Base-by-base conservation (phyloP, 2,888 invertebrate genomes). In the Lasioglossum calceatum region DNA sequence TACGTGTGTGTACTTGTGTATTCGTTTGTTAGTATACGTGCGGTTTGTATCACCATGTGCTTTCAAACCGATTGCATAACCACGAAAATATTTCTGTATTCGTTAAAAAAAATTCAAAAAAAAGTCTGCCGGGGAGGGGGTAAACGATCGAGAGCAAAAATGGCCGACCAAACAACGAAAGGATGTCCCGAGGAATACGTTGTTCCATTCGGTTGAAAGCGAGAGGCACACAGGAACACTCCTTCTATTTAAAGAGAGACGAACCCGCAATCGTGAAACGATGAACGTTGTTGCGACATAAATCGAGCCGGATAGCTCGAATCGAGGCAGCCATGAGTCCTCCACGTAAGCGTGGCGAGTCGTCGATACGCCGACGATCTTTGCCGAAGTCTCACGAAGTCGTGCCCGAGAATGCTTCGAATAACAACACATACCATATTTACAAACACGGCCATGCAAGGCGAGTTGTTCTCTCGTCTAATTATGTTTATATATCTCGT, bases 401-500 rank as follows among this genome's bases (percentile, higher is more conserved):
- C 67, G 77, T 75, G 67, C 70, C 84, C 71, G 84, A 77, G 81
- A 84, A 85, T 81, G 85, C 84, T 77, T 81, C 83, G 84, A 84
- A 85, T 82, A 92, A 91, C 92, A 92, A 84, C 91, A 77, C 86
- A 88, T 87, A 86, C 85, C 85, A 88, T 94, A 95, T 94, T 95
- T 95, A 95, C 94, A 94, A 94, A 95, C 94, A 95, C 92, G 89
- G 89, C 93, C 94, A 93, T 93, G 92, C 92, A 93, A 90, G 93
- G 93, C 92, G 87, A 91, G 92, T 91, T 44, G 44, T 44, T 44
- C 14, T 90, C 89, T 90, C 90, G 89, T 88, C 91, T 92, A 92
- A 93, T 93, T 93, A 91, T 87, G 90, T 88, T 86, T 88, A 85
- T 44, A 4, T 44, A 44, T 80, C 87, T 77, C 71, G 81, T 79